Evolutionary conservation across 2,113 vertebrate genomes (phyloP).

Genomic region (Maccullochella peelii): DNA sequence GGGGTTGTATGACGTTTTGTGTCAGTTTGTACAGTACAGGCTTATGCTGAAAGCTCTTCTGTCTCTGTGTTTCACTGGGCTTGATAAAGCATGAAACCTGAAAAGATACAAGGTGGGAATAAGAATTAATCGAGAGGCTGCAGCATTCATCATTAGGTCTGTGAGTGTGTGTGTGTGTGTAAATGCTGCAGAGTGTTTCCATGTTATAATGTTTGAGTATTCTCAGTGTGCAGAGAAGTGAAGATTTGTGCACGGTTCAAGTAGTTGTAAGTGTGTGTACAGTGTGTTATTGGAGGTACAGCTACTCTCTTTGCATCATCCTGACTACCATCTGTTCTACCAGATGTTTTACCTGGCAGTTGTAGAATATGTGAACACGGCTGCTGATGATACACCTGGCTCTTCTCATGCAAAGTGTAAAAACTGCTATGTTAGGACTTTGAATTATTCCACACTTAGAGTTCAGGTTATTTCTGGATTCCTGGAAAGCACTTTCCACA

Average conservation of each 20-base stretch:
- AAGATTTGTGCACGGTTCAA: background rate
- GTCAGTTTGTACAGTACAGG: background rate
- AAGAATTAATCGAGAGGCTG: conserved; percentile 11
- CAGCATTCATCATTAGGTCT: background rate
- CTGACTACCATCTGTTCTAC: conserved; percentile 29
- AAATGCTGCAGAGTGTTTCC: background rate
- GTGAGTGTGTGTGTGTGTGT: conserved; percentile 9
- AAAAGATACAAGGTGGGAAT: conserved; percentile 7
- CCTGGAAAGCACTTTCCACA: background rate
- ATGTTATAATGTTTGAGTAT: background rate
- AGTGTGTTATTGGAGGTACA: background rate
- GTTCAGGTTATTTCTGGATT: conserved; percentile 8
- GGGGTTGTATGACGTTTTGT: background rate
- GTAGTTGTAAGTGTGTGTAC: conserved; percentile 14
- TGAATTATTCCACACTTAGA: background rate
- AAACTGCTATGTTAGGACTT: background rate
- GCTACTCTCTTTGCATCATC: background rate
- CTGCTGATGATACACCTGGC: conserved; percentile 25
- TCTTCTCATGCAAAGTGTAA: background rate
- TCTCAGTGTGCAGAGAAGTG: background rate
- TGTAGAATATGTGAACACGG: background rate
- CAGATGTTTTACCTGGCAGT: conserved; percentile 38
- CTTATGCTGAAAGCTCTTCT: conserved; percentile 12
- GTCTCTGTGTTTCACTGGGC: conserved; percentile 1
- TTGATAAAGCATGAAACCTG: conserved; percentile 21